Evolutionary conservation across 2,797 vertebrate species (phyloP).

Genomic region (Coreius guichenoti): DNA sequence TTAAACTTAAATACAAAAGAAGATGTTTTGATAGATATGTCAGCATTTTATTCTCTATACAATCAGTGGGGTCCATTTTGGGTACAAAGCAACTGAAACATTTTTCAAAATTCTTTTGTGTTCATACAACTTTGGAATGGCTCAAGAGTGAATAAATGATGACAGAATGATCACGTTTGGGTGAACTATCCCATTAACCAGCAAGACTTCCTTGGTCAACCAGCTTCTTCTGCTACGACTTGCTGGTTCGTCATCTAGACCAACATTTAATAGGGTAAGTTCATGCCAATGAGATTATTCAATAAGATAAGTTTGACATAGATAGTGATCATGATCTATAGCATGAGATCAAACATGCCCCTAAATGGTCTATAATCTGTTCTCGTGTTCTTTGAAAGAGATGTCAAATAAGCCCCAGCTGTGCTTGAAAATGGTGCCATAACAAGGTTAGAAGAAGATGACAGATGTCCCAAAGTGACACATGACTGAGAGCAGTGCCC

Average conservation of each 20-base stretch:
- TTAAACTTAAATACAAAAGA: neutral
- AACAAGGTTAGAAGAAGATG: constrained; percentile 55
- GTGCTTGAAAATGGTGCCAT: constrained; percentile 38
- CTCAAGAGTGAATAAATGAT: neutral
- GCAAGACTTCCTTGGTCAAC: neutral
- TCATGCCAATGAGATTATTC: neutral
- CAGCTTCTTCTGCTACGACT: neutral
- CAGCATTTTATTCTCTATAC: neutral
- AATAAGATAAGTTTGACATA: constrained; percentile 35
- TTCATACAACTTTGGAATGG: neutral
- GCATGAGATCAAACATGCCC: constrained; percentile 32
- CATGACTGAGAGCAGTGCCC: constrained; percentile 42
- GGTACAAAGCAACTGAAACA: neutral
- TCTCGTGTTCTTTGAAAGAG: constrained; percentile 36
- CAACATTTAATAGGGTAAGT: neutral
- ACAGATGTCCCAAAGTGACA: constrained; percentile 52
- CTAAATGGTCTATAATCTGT: constrained; percentile 46
- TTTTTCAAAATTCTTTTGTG: neutral
- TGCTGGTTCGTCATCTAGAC: neutral
- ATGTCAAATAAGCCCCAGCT: constrained; percentile 47
- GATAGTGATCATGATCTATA: constrained; percentile 36
- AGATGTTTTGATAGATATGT: neutral
- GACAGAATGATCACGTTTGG: neutral
- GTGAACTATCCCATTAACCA: neutral
- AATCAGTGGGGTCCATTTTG: neutral